Conservation (phyloP, 2,888 invertebrate species). For the Lydus trimaculatus region DNA sequence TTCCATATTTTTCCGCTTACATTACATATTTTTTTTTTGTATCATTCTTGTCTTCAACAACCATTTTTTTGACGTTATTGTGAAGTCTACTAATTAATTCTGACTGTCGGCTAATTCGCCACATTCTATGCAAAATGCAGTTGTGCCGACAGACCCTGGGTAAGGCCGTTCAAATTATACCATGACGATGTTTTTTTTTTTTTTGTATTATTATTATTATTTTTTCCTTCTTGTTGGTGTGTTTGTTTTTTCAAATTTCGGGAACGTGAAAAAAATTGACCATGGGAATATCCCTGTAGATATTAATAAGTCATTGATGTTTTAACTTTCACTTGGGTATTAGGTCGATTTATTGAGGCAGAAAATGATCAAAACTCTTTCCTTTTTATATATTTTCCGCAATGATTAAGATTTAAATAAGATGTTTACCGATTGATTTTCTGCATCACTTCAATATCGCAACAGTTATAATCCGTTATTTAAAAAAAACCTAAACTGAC, state of each 20-base stretch:
- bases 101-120: constrained; percentile 12
- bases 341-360: constrained; percentile 2
- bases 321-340: neutral
- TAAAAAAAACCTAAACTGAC: constrained; percentile 25
- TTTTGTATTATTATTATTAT: too few relatives aligned
- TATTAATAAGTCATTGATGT: neutral
- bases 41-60: neutral
- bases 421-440: neutral
- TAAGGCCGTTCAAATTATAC: constrained; percentile 14
- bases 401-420: too few relatives aligned
- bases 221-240: neutral
- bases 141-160: constrained; percentile 11
- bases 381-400: neutral
- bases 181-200: constrained; percentile 1
- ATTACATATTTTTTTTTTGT: neutral
- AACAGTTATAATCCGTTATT: constrained; percentile 10
- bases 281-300: neutral
- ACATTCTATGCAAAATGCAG: constrained; percentile 19
- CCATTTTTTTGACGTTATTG: neutral
- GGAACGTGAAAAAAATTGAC: neutral
- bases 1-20: constrained; percentile 10
- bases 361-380: neutral
- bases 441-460: too few relatives aligned
- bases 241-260: neutral
- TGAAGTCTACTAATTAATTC: constrained; percentile 7